Conservation (phyloP, 2,797 vertebrate species). For the Carduelis carduelis region DNA sequence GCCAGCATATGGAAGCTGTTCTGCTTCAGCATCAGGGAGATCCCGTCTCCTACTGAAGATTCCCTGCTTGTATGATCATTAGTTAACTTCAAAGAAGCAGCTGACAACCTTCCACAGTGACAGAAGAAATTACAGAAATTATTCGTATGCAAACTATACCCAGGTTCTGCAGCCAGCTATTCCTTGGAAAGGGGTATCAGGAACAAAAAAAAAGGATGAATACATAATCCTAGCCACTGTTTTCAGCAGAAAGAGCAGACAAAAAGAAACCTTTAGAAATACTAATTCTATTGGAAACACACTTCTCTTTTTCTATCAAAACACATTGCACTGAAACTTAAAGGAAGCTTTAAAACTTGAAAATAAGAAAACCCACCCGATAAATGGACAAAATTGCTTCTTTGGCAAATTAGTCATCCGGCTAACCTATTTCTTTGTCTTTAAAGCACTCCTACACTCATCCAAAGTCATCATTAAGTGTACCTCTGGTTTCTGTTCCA, state of each 20-base stretch:
- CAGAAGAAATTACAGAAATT: slow-evolving; percentile 74
- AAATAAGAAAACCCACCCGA: not conserved
- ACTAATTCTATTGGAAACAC: slow-evolving; percentile 38
- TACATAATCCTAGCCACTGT: slow-evolving; percentile 31
- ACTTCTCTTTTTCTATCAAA: slow-evolving; percentile 31
- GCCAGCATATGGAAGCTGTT: not conserved
- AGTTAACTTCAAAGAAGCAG: slow-evolving; percentile 76
- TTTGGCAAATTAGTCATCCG: not conserved
- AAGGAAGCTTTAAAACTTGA: not conserved
- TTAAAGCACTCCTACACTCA: not conserved
- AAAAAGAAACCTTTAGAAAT: slow-evolving; percentile 40
- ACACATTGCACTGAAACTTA: not conserved
- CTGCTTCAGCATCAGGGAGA: slow-evolving; percentile 33
- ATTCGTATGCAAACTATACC: slow-evolving; percentile 67
- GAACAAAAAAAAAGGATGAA: slow-evolving; percentile 37
- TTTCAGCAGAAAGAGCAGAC: slow-evolving; percentile 40
- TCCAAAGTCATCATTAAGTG: not conserved
- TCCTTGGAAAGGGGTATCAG: not conserved
- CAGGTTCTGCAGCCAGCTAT: not conserved
- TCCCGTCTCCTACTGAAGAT: slow-evolving; percentile 30
- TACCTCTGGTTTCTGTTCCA: not conserved
- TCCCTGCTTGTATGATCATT: slow-evolving; percentile 63
- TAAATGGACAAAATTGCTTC: not conserved
- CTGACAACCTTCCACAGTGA: slow-evolving; percentile 74
- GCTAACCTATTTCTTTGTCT: not conserved